Evolutionary conservation across 2,113 vertebrate species (phyloP), one percentile per base, ranked within the genome.

Genomic region (Antennarius striatus): DNA sequence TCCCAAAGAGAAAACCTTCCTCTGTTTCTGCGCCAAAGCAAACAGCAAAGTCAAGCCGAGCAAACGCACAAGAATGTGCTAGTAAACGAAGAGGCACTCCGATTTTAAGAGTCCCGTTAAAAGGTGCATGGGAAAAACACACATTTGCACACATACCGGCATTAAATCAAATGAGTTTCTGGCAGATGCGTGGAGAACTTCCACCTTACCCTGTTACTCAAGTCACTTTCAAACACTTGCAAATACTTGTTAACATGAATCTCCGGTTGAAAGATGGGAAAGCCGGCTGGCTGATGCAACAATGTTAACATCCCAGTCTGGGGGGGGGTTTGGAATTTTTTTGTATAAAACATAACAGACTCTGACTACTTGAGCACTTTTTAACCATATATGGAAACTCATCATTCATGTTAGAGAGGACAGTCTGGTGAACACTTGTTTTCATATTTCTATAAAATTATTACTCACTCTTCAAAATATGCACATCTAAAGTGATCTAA

Each of bases 121-220:
- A 73, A 68, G 77, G 58, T 64, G 51, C 79, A 74, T 81, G 83
- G 78, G 80, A 81, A 90, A 77, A 77, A 81, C 6, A 79, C 63
- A 84, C 77, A 87, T 49, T 76, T 51, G 6, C 46, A 72, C 79
- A 80, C 56, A 83, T 57, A 63, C 22, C 45, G 55, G 50, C 73
- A 71, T 58, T 74, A 64, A 83, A 82, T 81, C 55, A 83, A 86
- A 59, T 77, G 80, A 80, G 61, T 66, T 40, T n/a, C 49, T 81
- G 73, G 68, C 69, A 70, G 36, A 53, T 8, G 29, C 3, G 29
- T 1, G 49, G 40, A 53, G 22, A 22, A 22, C 22, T 22, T 22
- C 22, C 22, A 22, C 22, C 22, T 22, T 22, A 22, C 22, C 22
- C 22, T 22, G 22, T 22, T 22, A 22, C 22, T 22, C 22, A 22